phyloP scores from a whole-genome alignment of 2,797 vertebrate genomes.

The Coregonus sp. region DNA sequence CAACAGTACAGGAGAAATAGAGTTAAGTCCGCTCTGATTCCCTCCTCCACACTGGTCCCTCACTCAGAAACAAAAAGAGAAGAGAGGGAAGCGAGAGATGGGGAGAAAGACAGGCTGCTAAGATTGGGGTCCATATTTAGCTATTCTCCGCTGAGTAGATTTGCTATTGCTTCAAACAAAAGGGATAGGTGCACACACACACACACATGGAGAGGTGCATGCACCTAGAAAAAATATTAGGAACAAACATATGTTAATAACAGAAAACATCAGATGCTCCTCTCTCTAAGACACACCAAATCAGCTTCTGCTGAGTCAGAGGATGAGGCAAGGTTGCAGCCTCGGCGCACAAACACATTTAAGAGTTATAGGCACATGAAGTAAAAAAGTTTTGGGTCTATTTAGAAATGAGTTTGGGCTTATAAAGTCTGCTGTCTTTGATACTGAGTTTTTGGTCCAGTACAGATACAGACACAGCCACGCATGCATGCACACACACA shows the following conservation, averaged over 20 bases:
- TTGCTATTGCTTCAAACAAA: background rate
- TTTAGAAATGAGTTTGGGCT: background rate
- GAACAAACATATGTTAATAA: background rate
- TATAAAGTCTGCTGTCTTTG: background rate
- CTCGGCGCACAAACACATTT: background rate
- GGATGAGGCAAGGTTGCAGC: background rate
- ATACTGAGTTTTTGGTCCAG: background rate
- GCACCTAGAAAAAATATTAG: background rate
- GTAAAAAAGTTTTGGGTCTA: background rate
- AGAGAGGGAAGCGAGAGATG: slow-evolving; percentile 45
- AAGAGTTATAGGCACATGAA: background rate
- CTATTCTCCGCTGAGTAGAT: background rate
- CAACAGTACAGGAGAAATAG: slow-evolving; percentile 48
- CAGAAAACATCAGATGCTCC: background rate
- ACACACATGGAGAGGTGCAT: background rate
- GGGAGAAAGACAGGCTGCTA: slow-evolving; percentile 19
- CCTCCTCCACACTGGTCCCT: slow-evolving; percentile 11
- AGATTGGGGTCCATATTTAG: background rate
- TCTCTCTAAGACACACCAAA: background rate
- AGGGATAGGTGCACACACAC: background rate
- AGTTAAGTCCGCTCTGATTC: slow-evolving; percentile 71
- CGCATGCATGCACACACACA: background rate
- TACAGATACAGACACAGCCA: background rate
- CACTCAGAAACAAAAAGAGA: background rate
- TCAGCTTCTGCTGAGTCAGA: slow-evolving; percentile 8